A percentile compares a stretch with the other conserved stretches of the same genome.
Evolutionary conservation across 2,113 vertebrate species (phyloP).

Genomic region (Callopanchax toddi): DNA sequence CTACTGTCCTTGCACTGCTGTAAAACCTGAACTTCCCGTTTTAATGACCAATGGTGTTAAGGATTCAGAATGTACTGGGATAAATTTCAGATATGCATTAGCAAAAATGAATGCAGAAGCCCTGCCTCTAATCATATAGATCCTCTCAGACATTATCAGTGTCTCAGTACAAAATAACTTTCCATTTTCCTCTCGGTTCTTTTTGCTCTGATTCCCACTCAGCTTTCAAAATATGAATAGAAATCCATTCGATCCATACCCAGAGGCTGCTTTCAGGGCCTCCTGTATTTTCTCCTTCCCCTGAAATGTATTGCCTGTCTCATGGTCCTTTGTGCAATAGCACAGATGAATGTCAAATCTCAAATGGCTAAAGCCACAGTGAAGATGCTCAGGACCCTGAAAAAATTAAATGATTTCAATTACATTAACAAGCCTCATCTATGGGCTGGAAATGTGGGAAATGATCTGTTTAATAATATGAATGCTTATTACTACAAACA

Average conservation of each 20-base stretch:
- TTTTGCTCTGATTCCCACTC: constrained; percentile 60
- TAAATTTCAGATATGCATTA: constrained; percentile 29
- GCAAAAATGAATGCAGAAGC: constrained; percentile 45
- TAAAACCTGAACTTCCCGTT: not conserved
- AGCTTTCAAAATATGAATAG: constrained; percentile 67
- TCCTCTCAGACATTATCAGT: constrained; percentile 35
- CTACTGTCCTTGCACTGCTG: not conserved
- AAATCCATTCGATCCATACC: constrained; percentile 73
- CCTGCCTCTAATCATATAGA: constrained; percentile 38
- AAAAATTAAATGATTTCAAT: constrained; percentile 36
- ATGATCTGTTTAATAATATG: not conserved
- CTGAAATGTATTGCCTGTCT: constrained; percentile 67
- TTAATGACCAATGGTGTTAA: not conserved
- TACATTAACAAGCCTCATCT: constrained; percentile 12
- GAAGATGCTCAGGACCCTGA: constrained; percentile 36
- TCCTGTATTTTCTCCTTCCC: constrained; percentile 65
- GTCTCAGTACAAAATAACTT: constrained; percentile 55
- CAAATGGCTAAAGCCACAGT: constrained; percentile 61
- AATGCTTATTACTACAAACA: not conserved
- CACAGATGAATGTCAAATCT: constrained; percentile 66
- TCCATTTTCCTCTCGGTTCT: constrained; percentile 35
- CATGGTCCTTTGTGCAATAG: constrained; percentile 55
- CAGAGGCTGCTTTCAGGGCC: constrained; percentile 64
- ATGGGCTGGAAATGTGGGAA: not conserved
- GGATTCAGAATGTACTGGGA: not conserved